Evolutionary conservation across 2,888 invertebrate species (phyloP).

Genomic region (Drosophila niveifrons): DNA sequence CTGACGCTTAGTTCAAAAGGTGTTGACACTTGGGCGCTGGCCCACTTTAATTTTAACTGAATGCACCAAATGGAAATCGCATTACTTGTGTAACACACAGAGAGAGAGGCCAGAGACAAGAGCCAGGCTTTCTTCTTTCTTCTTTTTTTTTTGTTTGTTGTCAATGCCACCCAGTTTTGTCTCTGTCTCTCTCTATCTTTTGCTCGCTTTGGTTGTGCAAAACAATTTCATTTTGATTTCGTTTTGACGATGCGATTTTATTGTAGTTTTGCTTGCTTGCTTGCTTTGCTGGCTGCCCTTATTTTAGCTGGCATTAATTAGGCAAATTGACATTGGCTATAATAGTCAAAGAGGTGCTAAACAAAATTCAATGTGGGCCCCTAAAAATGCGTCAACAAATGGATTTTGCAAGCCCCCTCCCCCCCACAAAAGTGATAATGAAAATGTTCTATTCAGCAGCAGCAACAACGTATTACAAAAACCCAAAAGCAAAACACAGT

Average conservation of each 20-base stretch:
- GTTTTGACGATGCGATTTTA: conserved; percentile 37
- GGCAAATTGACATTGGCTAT: conserved; percentile 49
- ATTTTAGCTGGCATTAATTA: conserved; percentile 51
- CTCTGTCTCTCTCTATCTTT: not conserved
- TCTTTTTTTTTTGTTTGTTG: conserved; percentile 1
- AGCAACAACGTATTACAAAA: conserved; percentile 2
- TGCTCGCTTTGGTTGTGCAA: not conserved
- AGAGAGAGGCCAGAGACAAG: not conserved
- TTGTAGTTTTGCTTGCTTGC: conserved; percentile 25
- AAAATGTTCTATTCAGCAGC: conserved; percentile 21
- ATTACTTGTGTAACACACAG: conserved; percentile 33
- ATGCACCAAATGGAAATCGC: conserved; percentile 69
- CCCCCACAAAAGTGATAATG: conserved; percentile 21
- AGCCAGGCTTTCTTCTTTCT: not conserved
- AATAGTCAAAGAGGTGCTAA: conserved; percentile 22
- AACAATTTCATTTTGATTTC: conserved; percentile 41
- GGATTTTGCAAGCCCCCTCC: conserved; percentile 3
- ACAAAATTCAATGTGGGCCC: conserved; percentile 16
- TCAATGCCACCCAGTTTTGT: not conserved
- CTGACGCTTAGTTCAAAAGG: conserved; percentile 58
- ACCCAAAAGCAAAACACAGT: conserved; percentile 12
- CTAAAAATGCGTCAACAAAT: conserved; percentile 27
- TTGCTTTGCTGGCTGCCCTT: conserved; percentile 2
- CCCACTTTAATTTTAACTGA: conserved; percentile 74
- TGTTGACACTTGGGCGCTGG: conserved; percentile 72